phyloP scores from a whole-genome alignment of 2,888 invertebrate genomes.

The Noctua fimbriata region DNA sequence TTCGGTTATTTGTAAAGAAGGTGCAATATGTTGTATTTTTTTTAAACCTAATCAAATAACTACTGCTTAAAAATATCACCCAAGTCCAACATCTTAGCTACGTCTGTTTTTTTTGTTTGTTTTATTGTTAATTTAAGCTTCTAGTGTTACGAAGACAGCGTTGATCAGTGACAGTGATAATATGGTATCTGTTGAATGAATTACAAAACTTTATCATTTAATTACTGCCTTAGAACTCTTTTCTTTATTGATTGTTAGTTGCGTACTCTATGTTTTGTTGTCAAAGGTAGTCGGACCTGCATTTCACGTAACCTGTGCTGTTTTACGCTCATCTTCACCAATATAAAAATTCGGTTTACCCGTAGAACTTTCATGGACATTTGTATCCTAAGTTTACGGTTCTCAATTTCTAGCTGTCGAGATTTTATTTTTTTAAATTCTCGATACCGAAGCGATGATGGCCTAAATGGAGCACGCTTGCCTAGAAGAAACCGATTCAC shows the following conservation, averaged over 20 bases:
- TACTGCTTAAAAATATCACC: conserved; percentile 4
- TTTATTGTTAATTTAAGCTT: conserved; percentile 17
- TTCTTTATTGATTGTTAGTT: not conserved
- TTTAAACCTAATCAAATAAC: not conserved
- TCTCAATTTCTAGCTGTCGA: not conserved
- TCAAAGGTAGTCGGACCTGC: not conserved
- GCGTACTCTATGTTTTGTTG: not conserved
- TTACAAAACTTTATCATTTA: not conserved
- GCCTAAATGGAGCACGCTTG: no score
- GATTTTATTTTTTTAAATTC: no score
- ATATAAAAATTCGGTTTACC: not conserved
- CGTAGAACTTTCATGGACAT: not conserved
- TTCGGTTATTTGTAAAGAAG: not conserved
- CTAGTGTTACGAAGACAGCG: not conserved
- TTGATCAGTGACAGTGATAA: conserved; percentile 7
- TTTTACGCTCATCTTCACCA: not conserved
- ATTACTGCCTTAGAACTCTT: not conserved
- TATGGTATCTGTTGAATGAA: not conserved
- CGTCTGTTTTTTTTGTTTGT: conserved; percentile 1
- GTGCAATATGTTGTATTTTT: not conserved
- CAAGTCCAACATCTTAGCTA: not conserved
- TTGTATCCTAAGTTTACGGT: not conserved
- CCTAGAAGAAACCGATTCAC: no score
- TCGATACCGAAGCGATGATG: no score
- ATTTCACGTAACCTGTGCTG: not conserved